Evolutionary conservation across 2,888 invertebrate species (phyloP), one percentile per base, ranked within the genome.

Genomic region (Ceratothoa steindachneri): DNA sequence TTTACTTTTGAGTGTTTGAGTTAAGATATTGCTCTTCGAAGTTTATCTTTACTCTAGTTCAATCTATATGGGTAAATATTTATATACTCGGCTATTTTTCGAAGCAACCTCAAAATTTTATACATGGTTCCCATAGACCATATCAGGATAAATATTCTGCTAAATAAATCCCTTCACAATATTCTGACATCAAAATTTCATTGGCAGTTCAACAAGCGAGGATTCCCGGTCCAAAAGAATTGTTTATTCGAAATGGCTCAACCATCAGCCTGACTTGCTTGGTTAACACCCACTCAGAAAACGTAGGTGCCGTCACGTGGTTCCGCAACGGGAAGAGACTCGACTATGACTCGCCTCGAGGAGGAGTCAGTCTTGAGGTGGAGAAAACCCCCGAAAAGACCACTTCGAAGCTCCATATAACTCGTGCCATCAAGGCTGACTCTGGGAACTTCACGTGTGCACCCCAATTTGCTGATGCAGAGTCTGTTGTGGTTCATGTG

Each of bases 261-360:
- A 76, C 76, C 9, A 76, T 76, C 30, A 73, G 69, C 66, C 71
- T 76, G 24, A 73, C 70, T 24, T 76, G 76, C 52, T 30, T 67
- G 15, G 73, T 76, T 30, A 76, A 76, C 71, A 76, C 76, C 1
- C 76, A 76, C 73, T 72, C 76, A 1, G 76, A 76, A 24, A 76
- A 76, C 70, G 76, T 76, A 51, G 76, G 76, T 1, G 70, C 73
- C 27, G 76, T 76, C 60, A 66, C 73, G 9, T 76, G 76, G 76
- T 76, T 64, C 73, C 41, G 76, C 4, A 64, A 76, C 64, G 30
- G 30, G 28, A 29, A 29, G 15, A 66, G 66, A 3, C 73, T 76
- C 0, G 73, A n/a, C n/a, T n/a, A n/a, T n/a, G n/a, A n/a, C n/a
- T n/a, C n/a, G n/a, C n/a, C n/a, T n/a, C n/a, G n/a, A n/a, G n/a